Evolutionary conservation across 2,113 vertebrate species (phyloP), one percentile per base, ranked within the genome.

Genomic region (Hippocampus barbouri): DNA sequence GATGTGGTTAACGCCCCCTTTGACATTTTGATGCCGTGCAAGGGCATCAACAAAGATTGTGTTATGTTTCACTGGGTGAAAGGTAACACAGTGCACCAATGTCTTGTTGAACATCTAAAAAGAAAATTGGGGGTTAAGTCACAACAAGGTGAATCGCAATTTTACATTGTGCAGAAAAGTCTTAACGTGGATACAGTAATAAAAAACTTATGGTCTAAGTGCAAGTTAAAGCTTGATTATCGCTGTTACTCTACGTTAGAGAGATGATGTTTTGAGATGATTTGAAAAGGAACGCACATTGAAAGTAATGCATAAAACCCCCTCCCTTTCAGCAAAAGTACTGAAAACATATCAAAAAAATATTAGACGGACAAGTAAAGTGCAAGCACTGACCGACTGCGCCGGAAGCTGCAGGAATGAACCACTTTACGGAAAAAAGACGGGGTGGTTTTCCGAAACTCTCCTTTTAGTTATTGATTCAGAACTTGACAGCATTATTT

Each of bases 61-160:
- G 23, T 10, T 1, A 65, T 21, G 72, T 62, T 49, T 68, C 63
- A 79, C 59, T 77, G 59, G 77, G 67, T 71, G 25, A 75, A 79
- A 68, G 82, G 57, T 77, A 11, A 59, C 45, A 14, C 27, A 60
- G n/a, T 38, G 41, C 30, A 41, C 16, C 40, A 3, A 5, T 20
- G 21, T 27, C 0, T 3, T 57, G 0, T 18, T 23, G 21, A 4
- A 18, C 43, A 67, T 23, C 38, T 8, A 40, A 10, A 34, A 41
- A 43, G 2, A 38, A 62, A 38, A 18, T 40, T 15, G 5, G 34
- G 30, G 34, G 15, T 3, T 2, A 64, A 41, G 62, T 20, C 30
- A 21, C 40, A 41, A 12, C 38, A 2, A 15, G 4, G 1, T n/a
- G 3, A 63, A 63, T 43, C n/a, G 23, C 21, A 64, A 2, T 41